Conservation (phyloP, 2,113 vertebrate genomes). For the Balaeniceps rex region DNA sequence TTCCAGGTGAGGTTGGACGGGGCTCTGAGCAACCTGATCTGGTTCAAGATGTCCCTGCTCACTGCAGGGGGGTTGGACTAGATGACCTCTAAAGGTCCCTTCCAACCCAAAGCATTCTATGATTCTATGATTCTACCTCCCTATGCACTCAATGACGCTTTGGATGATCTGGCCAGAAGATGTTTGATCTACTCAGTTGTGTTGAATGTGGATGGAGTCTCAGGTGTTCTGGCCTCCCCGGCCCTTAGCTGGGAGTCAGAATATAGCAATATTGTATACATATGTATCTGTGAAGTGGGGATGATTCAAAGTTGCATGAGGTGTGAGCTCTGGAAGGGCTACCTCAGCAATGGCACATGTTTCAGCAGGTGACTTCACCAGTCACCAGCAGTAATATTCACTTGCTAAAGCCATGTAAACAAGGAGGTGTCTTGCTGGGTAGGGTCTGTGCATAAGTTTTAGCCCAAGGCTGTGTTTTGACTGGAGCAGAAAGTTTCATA, state of each 20-base stretch:
- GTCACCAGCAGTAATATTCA: not conserved
- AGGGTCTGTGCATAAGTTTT: not conserved
- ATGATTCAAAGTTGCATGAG: not conserved
- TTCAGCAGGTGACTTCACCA: not conserved
- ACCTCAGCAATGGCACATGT: not conserved
- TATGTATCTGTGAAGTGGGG: not conserved
- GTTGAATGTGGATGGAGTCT: not conserved
- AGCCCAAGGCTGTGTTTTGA: not conserved
- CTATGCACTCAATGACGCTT: fast-evolving
- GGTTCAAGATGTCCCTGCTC: no score
- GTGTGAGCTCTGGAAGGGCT: not conserved
- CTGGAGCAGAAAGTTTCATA: not conserved
- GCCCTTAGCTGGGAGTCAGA: not conserved
- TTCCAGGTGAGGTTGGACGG: no score
- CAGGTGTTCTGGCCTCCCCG: not conserved
- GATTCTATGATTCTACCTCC: no score
- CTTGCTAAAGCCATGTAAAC: not conserved
- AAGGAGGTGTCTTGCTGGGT: not conserved
- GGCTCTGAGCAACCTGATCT: no score
- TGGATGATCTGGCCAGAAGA: not conserved
- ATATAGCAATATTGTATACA: fast-evolving
- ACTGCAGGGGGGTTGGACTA: no score
- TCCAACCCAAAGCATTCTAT: no score
- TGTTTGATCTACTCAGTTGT: not conserved
- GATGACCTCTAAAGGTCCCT: no score